A percentile compares a stretch with the other conserved stretches of the same genome.
phyloP scores from a whole-genome alignment of 1,140 invertebrate genomes.

The Brachionus paranguensis region DNA sequence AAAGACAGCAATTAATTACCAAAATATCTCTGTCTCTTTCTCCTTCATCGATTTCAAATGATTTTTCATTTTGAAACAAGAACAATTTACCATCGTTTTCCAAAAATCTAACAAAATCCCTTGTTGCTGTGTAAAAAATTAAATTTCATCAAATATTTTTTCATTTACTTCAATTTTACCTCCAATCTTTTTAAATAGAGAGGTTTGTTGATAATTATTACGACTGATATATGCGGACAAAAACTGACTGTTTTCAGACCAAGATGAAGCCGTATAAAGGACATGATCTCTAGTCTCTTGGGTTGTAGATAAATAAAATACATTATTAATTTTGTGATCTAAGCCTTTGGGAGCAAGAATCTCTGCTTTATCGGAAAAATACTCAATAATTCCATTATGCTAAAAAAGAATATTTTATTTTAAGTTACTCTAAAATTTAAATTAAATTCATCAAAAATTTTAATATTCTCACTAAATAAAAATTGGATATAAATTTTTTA shows the following conservation, averaged over 20 bases:
- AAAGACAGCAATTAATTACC: neutral
- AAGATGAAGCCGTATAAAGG: constrained; percentile 24
- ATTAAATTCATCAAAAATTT: too few species aligned
- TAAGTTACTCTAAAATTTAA: neutral
- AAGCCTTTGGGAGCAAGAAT: neutral
- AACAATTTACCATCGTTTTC: neutral
- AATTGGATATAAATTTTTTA: too few species aligned
- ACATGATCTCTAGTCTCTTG: neutral
- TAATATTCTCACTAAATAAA: too few species aligned
- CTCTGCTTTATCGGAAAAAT: neutral
- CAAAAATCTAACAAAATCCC: constrained; percentile 12
- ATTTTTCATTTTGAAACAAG: constrained; percentile 33
- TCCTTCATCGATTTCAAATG: constrained; percentile 27
- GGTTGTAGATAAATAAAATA: constrained; percentile 4
- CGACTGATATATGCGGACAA: constrained; percentile 5
- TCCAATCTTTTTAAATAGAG: constrained; percentile 18
- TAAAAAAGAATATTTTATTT: neutral
- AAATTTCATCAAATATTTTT: neutral
- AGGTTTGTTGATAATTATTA: neutral
- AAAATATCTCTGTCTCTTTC: constrained; percentile 35
- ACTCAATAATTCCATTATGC: neutral
- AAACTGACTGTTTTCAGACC: constrained; percentile 25
- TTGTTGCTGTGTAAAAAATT: neutral
- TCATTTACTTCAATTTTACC: neutral
- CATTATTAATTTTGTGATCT: neutral